These are phyloP conservation scores for Trichoplusia ni DNA, from an alignment of 1,140 invertebrate species.

Conservation along the genomic window DNA sequence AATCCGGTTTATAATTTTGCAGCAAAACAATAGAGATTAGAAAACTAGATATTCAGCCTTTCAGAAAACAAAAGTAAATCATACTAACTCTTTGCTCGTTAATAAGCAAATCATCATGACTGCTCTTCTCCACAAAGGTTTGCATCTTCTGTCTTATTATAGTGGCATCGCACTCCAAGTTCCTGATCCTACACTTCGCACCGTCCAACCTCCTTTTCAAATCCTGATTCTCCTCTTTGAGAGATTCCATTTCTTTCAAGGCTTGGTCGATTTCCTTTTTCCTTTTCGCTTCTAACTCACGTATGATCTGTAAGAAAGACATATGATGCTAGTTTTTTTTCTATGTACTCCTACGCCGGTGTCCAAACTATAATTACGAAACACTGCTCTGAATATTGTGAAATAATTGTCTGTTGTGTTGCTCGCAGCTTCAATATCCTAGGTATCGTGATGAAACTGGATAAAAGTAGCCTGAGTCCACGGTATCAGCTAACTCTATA, in stretches of 20 bases:
- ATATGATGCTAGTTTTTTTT: no score
- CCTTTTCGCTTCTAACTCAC: constrained; percentile 82
- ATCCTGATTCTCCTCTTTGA: constrained; percentile 78
- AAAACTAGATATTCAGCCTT: not conserved
- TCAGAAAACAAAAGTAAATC: not conserved
- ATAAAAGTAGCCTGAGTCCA: no score
- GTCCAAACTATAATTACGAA: no score
- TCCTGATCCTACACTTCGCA: constrained; percentile 80
- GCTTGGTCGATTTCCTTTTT: constrained; percentile 80
- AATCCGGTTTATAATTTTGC: no score
- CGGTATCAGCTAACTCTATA: no score
- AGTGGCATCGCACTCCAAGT: constrained; percentile 81
- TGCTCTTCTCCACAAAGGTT: constrained; percentile 81
- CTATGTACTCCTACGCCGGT: no score
- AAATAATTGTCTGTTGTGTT: no score
- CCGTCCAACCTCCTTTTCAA: constrained; percentile 83
- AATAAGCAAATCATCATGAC: constrained; percentile 82
- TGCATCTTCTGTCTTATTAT: constrained; percentile 77
- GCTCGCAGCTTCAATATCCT: no score
- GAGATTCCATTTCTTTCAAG: constrained; percentile 76
- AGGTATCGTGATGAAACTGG: no score
- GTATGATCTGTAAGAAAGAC: constrained; percentile 73
- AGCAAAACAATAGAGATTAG: not conserved
- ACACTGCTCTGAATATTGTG: no score
- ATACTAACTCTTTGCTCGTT: constrained; percentile 78